phyloP scores from a whole-genome alignment of 2,113 vertebrate genomes.

The Lichenostomus cassidix region DNA sequence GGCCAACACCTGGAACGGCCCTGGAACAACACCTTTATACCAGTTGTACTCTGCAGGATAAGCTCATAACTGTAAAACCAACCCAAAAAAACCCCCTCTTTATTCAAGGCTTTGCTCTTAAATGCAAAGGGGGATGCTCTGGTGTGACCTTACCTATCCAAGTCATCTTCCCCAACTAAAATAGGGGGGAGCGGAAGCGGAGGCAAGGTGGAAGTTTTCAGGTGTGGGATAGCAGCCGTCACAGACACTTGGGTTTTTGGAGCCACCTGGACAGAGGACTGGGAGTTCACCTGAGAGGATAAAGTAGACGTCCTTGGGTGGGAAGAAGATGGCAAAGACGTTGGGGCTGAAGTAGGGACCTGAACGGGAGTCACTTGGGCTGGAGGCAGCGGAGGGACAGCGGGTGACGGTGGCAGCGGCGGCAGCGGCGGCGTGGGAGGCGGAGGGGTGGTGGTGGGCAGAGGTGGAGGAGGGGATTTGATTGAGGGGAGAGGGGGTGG shows the following conservation, averaged over 20 bases:
- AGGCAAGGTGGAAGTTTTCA: conserved; percentile 95
- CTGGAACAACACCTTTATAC: rapidly evolving
- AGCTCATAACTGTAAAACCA: not conserved
- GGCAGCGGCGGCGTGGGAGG: conserved; percentile 75
- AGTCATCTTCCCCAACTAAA: conserved; percentile 88
- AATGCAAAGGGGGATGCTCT: not conserved
- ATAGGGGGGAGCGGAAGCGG: conserved; percentile 91
- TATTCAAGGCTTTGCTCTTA: not conserved
- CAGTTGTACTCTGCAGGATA: rapidly evolving
- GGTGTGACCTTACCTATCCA: conserved; percentile 86
- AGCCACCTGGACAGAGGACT: conserved; percentile 76
- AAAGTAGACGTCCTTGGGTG: conserved; percentile 77
- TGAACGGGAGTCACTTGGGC: conserved; percentile 59
- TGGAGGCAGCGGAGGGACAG: conserved; percentile 66
- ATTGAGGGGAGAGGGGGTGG: conserved; percentile 73
- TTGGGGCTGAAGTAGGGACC: conserved; percentile 59
- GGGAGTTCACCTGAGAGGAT: conserved; percentile 83
- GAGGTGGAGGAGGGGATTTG: conserved; percentile 76
- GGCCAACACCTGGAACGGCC: rapidly evolving
- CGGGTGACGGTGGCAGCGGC: conserved; percentile 74
- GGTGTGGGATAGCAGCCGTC: conserved; percentile 79
- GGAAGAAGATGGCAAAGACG: conserved; percentile 65
- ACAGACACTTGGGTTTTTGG: conserved; percentile 77
- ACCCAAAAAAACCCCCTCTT: not conserved
- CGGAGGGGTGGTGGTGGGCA: conserved; percentile 79